phyloP scores from a whole-genome alignment of 2,113 vertebrate genomes.

The Perca schrenkii region DNA sequence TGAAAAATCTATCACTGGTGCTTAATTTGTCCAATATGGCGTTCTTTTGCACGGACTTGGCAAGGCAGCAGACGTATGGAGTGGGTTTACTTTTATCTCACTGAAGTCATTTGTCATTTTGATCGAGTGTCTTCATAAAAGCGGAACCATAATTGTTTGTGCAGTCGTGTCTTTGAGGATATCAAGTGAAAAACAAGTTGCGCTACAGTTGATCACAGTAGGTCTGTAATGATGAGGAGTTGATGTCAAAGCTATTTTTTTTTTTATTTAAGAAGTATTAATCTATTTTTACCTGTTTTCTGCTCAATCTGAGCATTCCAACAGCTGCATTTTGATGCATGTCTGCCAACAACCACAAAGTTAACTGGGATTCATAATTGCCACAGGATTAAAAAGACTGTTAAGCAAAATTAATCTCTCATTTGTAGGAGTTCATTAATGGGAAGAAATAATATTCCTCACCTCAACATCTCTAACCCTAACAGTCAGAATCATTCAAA shows the following conservation, averaged over 20 bases:
- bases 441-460: neutral
- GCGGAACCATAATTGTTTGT: slow-evolving; percentile 22
- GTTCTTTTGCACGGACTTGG: slow-evolving; percentile 42
- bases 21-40: slow-evolving; percentile 48
- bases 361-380: slow-evolving; percentile 3
- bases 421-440: slow-evolving; percentile 7
- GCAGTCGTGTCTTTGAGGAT: slow-evolving; percentile 6
- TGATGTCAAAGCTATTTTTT: neutral
- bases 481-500: neutral
- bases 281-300: slow-evolving; percentile 8
- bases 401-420: neutral
- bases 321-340: neutral
- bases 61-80: slow-evolving; percentile 21
- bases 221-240: neutral
- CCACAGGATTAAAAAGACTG: slow-evolving; percentile 14
- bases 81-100: slow-evolving; percentile 41
- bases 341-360: neutral
- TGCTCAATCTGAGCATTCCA: slow-evolving; percentile 5
- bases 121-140: slow-evolving; percentile 32
- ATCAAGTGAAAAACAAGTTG: slow-evolving; percentile 11
- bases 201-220: neutral
- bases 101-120: slow-evolving; percentile 43
- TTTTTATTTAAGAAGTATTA: slow-evolving; percentile 9
- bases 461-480: slow-evolving; percentile 9
- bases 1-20: slow-evolving; percentile 39